Evolutionary conservation across 1,140 invertebrate species (phyloP).

Genomic region (Drosophila tristis): DNA sequence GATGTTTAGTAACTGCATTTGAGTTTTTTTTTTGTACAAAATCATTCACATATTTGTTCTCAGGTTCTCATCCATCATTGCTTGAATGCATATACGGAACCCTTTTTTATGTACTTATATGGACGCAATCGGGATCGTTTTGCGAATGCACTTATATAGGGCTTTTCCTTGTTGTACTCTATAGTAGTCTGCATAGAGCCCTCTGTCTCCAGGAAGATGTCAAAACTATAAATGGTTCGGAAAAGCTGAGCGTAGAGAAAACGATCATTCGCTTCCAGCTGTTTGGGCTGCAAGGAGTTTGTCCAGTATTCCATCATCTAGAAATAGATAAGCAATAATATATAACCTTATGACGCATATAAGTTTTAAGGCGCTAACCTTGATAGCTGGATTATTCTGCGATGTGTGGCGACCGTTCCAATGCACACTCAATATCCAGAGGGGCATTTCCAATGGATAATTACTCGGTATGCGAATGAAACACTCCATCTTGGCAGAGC

Average conservation of each 20-base stretch:
- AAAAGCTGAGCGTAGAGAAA: conserved; percentile 91
- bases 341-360: not conserved
- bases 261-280: conserved; percentile 58
- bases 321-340: conserved; percentile 5
- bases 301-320: conserved; percentile 90
- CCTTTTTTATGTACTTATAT: conserved; percentile 65
- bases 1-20: conserved; percentile 41
- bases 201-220: conserved; percentile 93
- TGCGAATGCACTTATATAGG: conserved; percentile 69
- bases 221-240: conserved; percentile 92
- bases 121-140: conserved; percentile 73
- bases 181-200: conserved; percentile 85
- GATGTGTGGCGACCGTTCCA: conserved; percentile 89
- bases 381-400: conserved; percentile 88
- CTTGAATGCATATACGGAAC: conserved; percentile 70
- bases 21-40: not conserved
- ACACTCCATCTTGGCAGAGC: conserved; percentile 90
- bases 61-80: conserved; percentile 45
- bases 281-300: conserved; percentile 85
- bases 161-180: conserved; percentile 85
- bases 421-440: conserved; percentile 89
- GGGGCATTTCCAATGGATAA: conserved; percentile 91
- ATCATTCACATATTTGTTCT: not conserved
- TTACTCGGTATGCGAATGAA: conserved; percentile 91
- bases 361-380: conserved; percentile 84